Evolutionary conservation across 2,888 invertebrate genomes (phyloP).

Genomic region (Ophraella communa): DNA sequence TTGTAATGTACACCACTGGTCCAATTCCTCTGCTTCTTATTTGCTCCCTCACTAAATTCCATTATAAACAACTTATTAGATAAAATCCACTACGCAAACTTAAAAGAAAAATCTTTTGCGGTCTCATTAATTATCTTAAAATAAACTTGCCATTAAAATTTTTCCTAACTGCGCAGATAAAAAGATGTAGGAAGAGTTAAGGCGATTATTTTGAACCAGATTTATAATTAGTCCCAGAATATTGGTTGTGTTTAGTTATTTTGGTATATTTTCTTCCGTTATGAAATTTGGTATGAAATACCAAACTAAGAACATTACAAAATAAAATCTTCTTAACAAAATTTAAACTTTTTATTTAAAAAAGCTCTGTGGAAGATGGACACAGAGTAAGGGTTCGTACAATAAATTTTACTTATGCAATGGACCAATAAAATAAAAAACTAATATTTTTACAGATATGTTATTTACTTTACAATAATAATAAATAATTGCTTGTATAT

Average conservation of each 20-base stretch:
- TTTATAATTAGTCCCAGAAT: background rate
- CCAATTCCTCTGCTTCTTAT: background rate
- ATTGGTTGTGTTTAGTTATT: background rate
- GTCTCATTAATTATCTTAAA: slow-evolving; percentile 26
- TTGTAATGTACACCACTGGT: background rate
- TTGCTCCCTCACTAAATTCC: slow-evolving; percentile 25
- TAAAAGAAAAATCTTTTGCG: slow-evolving; percentile 33
- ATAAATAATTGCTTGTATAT: too few relatives aligned
- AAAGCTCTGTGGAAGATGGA: too few relatives aligned
- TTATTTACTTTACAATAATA: too few relatives aligned
- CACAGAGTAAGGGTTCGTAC: too few relatives aligned
- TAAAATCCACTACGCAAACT: slow-evolving; percentile 27
- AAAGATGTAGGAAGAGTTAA: background rate
- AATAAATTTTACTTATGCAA: too few relatives aligned
- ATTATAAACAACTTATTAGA: slow-evolving; percentile 38
- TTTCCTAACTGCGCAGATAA: background rate
- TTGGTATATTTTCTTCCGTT: background rate
- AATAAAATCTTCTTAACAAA: too few relatives aligned
- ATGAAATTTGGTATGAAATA: too few relatives aligned
- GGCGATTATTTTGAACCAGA: background rate
- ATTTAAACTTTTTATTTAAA: too few relatives aligned
- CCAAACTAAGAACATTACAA: too few relatives aligned
- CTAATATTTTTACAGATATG: too few relatives aligned
- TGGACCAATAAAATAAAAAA: too few relatives aligned
- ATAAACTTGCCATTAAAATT: slow-evolving; percentile 32